A percentile compares a stretch with the other conserved stretches of the same genome.
These are phyloP conservation scores for Pteropus alecto DNA, from an alignment of 2,113 vertebrate genomes.

Conservation along the genomic window DNA sequence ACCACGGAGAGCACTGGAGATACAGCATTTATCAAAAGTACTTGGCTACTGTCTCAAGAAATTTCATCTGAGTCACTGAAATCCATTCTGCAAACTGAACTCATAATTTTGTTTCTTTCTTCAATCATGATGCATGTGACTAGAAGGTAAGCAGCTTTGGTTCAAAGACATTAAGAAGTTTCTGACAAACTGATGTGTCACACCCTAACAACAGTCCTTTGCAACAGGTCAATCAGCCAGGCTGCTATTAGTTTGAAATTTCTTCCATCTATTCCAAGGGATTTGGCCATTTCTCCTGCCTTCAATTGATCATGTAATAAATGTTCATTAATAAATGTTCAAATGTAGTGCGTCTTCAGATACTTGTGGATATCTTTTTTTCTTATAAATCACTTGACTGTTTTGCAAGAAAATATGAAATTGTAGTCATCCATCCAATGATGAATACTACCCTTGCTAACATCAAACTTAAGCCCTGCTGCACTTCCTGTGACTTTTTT, in stretches of 20 bases:
- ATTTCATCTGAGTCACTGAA: neutral
- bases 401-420: neutral
- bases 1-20: neutral
- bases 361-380: neutral
- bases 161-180: neutral
- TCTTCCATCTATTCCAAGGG: neutral
- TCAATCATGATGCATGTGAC: neutral
- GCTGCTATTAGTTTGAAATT: neutral
- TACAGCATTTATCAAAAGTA: neutral
- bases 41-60: neutral
- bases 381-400: neutral
- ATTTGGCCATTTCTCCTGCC: neutral
- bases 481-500: neutral
- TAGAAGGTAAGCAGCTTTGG: neutral
- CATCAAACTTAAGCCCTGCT: neutral
- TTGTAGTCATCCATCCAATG: neutral
- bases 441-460: neutral
- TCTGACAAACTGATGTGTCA: neutral
- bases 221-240: neutral
- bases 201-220: neutral
- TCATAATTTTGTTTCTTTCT: neutral
- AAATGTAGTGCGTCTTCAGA: neutral
- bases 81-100: neutral
- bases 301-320: neutral
- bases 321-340: neutral